Base-by-base conservation (phyloP, 1,140 invertebrate genomes). In the Drosophila setifemur region DNA sequence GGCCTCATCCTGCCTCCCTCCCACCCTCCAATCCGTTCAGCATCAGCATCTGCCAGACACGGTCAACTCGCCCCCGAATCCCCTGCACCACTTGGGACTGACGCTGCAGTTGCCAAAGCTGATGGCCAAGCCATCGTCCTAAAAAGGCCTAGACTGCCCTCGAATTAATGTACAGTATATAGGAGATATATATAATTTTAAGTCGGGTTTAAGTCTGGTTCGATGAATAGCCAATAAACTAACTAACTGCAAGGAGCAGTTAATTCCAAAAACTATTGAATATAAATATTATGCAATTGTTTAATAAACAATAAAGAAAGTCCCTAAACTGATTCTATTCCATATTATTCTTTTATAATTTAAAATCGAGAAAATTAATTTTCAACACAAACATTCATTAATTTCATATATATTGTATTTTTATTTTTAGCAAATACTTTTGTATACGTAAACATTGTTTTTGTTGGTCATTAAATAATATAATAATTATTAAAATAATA, bases 371-470 rank as follows among this genome's bases (percentile, higher is more conserved):
- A n/a, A n/a, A n/a, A n/a, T n/a, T n/a, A n/a, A n/a, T n/a, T n/a
- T n/a, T n/a, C n/a, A n/a, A n/a, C n/a, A n/a, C n/a, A n/a, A n/a
- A n/a, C n/a, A n/a, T n/a, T n/a, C n/a, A n/a, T 18, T 37, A 54
- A 40, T 72, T 73, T 43, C 33, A 49, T 63, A 58, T 73, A 61
- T 72, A 55, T 55, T 52, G 40, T 67, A 45, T 67, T 48, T 70
- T 72, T 54, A 74, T 78, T 76, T 68, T 76, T 64, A 73, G 57
- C 73, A 83, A 83, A 83, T 83, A 83, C 78, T 81, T 74, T 81
- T 81, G 71, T 81, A 71, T 73, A 78, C 75, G 61, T 82, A 82
- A 82, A 82, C 57, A 77, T 82, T 82, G 70, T 72, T 73, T 72
- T 82, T 71, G 52, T 71, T 49, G 25, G 25, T 71, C 44, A 47